Evolutionary conservation across 1,140 invertebrate species (phyloP), one percentile per base, ranked within the genome.

Genomic region (Aphaenogaster ashmeadi): DNA sequence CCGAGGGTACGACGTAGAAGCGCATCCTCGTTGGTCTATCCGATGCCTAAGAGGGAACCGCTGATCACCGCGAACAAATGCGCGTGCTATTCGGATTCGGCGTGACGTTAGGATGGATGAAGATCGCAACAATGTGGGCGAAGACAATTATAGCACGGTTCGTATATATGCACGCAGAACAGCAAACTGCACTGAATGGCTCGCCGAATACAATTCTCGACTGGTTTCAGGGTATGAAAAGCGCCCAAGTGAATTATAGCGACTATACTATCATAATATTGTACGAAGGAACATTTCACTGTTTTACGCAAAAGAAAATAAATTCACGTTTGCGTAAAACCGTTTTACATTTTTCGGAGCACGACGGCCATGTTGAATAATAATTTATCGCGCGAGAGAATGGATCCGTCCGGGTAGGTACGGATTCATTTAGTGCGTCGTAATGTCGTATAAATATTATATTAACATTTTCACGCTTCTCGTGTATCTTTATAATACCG

Each of bases 21-120:
- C 54, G 54, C 84, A 62, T 54, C 50, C 9, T 27, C 66, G 67
- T n/a, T 58, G 38, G 72, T 79, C 88, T 21, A 44, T 74, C 33
- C 41, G 81, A 80, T 60, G 74, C 27, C 33, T 66, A 44, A 58
- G n/a, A 80, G 69, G 77, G 33, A 7, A 36, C 88, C 88, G 91
- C 91, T 93, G 92, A 94, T 94, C 90, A 91, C 91, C 90, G 88
- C 60, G 86, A 92, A 89, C 90, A 91, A 92, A 91, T 91, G 89
- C 77, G 89, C 78, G 79, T 38, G 88, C 89, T 86, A 74, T 83
- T 69, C 64, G 87, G 81, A 66, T 86, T 47, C 88, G 38, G 11
- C 66, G 52, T 7, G 66, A 33, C n/a, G 50, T 54, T n/a, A 27
- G 44, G 58, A 77, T 21, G 66, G 21, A 83, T 58, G 41, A 47